A percentile compares a stretch with the other conserved stretches of the same genome.
Evolutionary conservation across 2,113 vertebrate genomes (phyloP).

Genomic region (Plotosus lineatus): DNA sequence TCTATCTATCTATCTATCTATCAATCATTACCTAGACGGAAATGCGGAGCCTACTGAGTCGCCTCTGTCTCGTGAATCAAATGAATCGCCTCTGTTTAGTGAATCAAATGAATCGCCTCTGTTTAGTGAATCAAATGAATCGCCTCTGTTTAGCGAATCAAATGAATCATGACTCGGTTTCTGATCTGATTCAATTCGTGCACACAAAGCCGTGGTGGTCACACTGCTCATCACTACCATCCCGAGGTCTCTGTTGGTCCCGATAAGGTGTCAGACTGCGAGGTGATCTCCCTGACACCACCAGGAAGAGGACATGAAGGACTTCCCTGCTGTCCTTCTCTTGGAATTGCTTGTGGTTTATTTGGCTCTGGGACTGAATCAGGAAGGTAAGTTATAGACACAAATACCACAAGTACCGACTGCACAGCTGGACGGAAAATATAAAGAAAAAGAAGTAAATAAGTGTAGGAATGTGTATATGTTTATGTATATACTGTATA

Average conservation of each 20-base stretch:
- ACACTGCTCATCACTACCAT: not conserved
- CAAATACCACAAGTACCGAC: not conserved
- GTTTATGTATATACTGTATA: not conserved
- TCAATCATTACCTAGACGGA: not conserved
- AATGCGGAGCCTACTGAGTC: not conserved
- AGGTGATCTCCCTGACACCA: not conserved
- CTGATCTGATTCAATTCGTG: not conserved
- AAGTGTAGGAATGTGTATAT: not conserved
- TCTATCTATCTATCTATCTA: too few relatives aligned
- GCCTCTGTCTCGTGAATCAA: too few relatives aligned
- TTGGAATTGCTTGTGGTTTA: conserved; percentile 13
- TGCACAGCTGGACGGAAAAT: not conserved
- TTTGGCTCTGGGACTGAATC: conserved; percentile 23
- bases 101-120: too few relatives aligned
- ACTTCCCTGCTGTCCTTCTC: conserved; percentile 15
- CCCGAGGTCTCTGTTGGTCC: not conserved
- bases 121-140: conserved; percentile 1
- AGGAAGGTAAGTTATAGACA: conserved; percentile 39
- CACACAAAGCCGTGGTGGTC: conserved; percentile 27
- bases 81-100: too few relatives aligned
- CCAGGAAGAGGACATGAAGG: conserved; percentile 29
- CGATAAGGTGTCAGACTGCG: not conserved
- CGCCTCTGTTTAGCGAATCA: not conserved
- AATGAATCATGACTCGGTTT: conserved; percentile 34
- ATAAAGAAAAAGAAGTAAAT: not conserved